Base-by-base conservation (phyloP, 2,113 vertebrate species). In the Eretmochelys imbricata region DNA sequence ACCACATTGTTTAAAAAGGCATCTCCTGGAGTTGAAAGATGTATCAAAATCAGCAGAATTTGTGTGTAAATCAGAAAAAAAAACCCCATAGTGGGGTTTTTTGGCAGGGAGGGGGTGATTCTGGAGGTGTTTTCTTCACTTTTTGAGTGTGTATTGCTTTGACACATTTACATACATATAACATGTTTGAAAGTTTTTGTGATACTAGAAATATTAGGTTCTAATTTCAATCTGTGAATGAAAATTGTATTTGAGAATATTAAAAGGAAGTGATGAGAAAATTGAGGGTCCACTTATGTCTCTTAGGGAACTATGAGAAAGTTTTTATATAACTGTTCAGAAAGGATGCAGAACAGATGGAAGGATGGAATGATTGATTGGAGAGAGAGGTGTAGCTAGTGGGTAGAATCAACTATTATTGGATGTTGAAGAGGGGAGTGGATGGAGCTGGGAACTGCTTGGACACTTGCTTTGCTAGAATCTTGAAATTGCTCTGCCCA, bases 221-320 rank as follows among this genome's bases (percentile, higher is more conserved):
- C 65, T 38, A 22, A 22, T 76, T 88, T 80, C 91, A 84, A 1
- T 85, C 46, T 57, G 54, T 83, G 94, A 93, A 55, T 20, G 4
- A 83, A 59, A 91, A 13, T 55, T 69, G 17, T 65, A 24, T 48
- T 62, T 79, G 38, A 20, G 3, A 29, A 80, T 57, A 65, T 94
- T 93, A 80, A 0, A 22, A 0, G 89, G 87, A 97, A 96, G 96
- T 72, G 90, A 85, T 96, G 20, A 65, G 17, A 48, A 48, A 87
- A 82, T 82, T 92, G 83, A 76, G 48, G 88, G 96, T 75, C 65
- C 86, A 90, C 92, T 84, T 89, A 55, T 92, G 84, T 57, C n/a
- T 2, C 96, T 95, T 97, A 94, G 79, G 95, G 96, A 96, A 96
- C 96, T 92, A 50, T 86, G 31, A 87, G 48, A 90, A 92, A 54